phyloP scores from a whole-genome alignment of 2,888 invertebrate species.

The Macroteleia sp. region DNA sequence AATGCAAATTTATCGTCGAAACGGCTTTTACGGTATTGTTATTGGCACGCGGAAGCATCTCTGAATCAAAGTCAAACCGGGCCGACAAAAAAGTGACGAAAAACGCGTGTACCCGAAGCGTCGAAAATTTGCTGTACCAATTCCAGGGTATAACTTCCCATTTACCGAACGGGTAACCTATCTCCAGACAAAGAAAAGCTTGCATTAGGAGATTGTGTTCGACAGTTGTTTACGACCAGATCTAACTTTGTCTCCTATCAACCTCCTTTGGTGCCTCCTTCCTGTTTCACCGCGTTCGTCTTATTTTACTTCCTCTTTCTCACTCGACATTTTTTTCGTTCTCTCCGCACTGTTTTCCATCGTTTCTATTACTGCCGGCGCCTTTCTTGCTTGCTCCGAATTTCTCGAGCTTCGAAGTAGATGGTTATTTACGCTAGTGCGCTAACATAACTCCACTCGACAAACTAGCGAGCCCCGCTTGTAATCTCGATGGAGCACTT shows the following conservation, averaged over 20 bases:
- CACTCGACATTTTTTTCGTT: conserved; percentile 1
- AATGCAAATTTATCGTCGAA: conserved; percentile 44
- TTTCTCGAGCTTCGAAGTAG: conserved; percentile 57
- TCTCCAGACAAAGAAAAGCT: conserved; percentile 75
- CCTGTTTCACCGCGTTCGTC: conserved; percentile 29
- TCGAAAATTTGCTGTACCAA: conserved; percentile 48
- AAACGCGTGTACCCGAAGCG: conserved; percentile 47
- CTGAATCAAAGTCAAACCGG: conserved; percentile 33
- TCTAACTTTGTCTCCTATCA: conserved; percentile 68
- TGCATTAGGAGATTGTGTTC: conserved; percentile 83
- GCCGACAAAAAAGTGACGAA: conserved; percentile 36
- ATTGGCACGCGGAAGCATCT: conserved; percentile 27
- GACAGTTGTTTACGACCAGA: conserved; percentile 82
- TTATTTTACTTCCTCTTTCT: conserved; percentile 22
- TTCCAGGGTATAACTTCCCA: conserved; percentile 77
- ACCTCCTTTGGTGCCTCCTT: conserved; percentile 46
- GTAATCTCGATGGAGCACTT: conserved; percentile 73
- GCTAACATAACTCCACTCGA: conserved; percentile 76
- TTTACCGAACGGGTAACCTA: conserved; percentile 72
- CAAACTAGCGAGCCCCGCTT: conserved; percentile 74
- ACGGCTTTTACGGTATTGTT: conserved; percentile 44
- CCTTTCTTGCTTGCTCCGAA: conserved; percentile 21
- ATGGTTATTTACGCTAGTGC: conserved; percentile 76
- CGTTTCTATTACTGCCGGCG: conserved; percentile 44
- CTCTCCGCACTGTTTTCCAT: conserved; percentile 17